Conservation (phyloP, 2,113 vertebrate genomes). For the Lipotes vexillifer region DNA sequence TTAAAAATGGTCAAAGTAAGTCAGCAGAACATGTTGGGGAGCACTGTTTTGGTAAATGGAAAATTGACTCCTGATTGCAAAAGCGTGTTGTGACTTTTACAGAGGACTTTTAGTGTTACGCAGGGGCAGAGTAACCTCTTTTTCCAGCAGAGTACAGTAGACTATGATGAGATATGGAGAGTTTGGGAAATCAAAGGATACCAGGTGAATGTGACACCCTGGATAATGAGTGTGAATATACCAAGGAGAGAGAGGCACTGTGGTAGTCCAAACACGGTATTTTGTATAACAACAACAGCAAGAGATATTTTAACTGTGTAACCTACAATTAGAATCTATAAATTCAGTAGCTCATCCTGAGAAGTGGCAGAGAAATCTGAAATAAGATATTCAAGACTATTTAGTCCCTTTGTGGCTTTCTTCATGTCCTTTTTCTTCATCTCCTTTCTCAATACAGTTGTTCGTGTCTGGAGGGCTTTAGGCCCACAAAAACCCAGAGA, state of each 20-base stretch:
- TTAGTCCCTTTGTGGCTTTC: background rate
- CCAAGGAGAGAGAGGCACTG: background rate
- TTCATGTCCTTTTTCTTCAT: background rate
- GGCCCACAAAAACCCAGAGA: background rate
- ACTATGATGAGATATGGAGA: background rate
- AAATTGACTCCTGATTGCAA: background rate
- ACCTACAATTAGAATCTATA: background rate
- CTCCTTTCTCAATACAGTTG: background rate
- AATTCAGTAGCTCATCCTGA: background rate
- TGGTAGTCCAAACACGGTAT: background rate
- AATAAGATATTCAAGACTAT: background rate
- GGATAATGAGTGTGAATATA: background rate
- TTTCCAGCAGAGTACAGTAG: background rate
- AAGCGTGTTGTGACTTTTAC: background rate
- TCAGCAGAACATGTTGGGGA: background rate
- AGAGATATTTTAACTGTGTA: background rate
- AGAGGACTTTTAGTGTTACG: background rate
- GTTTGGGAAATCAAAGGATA: background rate
- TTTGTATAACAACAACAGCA: background rate
- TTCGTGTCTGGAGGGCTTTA: background rate
- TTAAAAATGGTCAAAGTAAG: background rate
- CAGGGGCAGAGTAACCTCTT: background rate
- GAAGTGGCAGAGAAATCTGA: background rate
- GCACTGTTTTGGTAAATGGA: background rate
- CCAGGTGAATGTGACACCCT: background rate